Percentiles rank a stretch among this genome's conserved stretches.
These are phyloP conservation scores for Pachyramphus minor DNA, from an alignment of 2,113 vertebrate species.

Conservation along the genomic window DNA sequence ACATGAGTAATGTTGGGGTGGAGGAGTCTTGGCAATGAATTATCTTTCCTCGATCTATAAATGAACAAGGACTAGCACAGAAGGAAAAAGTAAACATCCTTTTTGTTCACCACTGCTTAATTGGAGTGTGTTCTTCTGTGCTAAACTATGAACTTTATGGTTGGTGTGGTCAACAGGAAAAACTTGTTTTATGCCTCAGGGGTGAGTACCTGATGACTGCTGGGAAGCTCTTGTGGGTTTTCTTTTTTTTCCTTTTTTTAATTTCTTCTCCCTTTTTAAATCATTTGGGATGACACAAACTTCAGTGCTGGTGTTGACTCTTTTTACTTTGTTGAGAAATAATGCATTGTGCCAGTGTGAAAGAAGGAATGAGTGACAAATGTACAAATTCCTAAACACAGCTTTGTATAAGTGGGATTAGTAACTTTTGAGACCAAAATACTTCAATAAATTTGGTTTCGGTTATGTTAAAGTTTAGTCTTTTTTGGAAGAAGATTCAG, in stretches of 20 bases:
- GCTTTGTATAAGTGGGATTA: not conserved
- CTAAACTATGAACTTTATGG: not conserved
- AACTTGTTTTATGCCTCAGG: constrained; percentile 8
- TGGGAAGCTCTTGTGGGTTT: not conserved
- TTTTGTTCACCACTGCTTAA: not conserved
- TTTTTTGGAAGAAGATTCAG: not conserved
- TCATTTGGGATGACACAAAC: not conserved
- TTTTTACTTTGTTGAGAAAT: not conserved
- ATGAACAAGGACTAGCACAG: not conserved
- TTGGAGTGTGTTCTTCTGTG: not conserved
- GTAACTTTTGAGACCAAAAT: not conserved
- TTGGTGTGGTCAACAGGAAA: constrained; percentile 38
- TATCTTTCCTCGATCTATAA: not conserved
- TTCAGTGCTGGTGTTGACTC: not conserved
- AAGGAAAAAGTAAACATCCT: constrained; percentile 16
- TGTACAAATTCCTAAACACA: not conserved
- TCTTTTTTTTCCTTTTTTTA: not conserved
- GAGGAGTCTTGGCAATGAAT: not conserved
- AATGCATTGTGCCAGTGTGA: not conserved
- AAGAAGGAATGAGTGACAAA: not conserved
- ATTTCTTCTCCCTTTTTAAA: not conserved
- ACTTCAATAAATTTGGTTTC: not conserved
- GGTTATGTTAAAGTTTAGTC: not conserved
- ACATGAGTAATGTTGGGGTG: not conserved
- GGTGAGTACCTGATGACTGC: not conserved